Evolutionary conservation across 1,140 invertebrate genomes (phyloP).

Genomic region (Nephotettix cincticeps): DNA sequence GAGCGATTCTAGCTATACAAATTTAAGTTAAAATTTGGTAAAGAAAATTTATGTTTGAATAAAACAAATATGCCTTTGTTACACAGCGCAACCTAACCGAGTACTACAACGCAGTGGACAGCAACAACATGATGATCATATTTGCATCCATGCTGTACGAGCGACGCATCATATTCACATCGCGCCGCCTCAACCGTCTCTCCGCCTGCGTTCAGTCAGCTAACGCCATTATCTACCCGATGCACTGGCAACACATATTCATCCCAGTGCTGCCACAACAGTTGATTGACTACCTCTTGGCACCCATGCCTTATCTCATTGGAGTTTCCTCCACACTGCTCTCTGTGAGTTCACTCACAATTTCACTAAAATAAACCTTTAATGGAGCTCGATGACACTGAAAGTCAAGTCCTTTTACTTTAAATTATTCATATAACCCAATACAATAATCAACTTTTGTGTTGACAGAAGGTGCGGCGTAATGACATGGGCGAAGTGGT

Average conservation of each 20-base stretch:
- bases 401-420: too few species aligned
- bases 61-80: too few species aligned
- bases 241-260: slow-evolving; percentile 98
- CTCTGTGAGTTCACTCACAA: slow-evolving; percentile 63
- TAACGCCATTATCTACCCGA: slow-evolving; percentile 91
- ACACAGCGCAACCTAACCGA: slow-evolving; percentile 92
- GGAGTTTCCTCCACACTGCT: slow-evolving; percentile 84
- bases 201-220: slow-evolving; percentile 93
- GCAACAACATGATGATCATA: slow-evolving; percentile 89
- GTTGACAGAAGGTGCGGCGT: slow-evolving; percentile 63
- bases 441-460: too few species aligned
- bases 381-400: too few species aligned
- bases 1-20: too few species aligned
- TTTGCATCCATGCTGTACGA: slow-evolving; percentile 95
- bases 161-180: slow-evolving; percentile 87
- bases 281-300: slow-evolving; percentile 86
- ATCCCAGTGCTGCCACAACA: slow-evolving; percentile 85
- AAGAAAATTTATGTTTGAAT: too few species aligned
- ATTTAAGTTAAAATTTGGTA: too few species aligned
- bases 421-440: too few species aligned
- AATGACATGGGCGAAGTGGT: slow-evolving; percentile 89
- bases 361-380: too few species aligned
- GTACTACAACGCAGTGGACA: slow-evolving; percentile 92
- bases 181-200: slow-evolving; percentile 78
- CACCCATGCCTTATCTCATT: slow-evolving; percentile 94